Conservation (phyloP, 2,888 invertebrate species). For the Parnassius mnemosyne region DNA sequence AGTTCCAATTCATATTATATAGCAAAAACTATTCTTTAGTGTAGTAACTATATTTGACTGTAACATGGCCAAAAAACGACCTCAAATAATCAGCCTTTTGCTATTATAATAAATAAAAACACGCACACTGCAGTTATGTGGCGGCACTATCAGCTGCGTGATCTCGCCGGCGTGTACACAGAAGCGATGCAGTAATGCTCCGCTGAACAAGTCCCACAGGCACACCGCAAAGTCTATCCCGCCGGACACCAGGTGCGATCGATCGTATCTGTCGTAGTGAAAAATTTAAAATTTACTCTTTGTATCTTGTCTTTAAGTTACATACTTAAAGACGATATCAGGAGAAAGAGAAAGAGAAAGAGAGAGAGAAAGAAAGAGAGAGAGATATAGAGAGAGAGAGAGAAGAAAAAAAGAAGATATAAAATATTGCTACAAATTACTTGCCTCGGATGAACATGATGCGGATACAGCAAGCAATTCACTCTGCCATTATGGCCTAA, state of each 20-base stretch:
- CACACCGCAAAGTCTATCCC: slow-evolving; percentile 99
- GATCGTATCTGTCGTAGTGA: slow-evolving; percentile 83
- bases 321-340: too few relatives aligned
- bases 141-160: slow-evolving; percentile 95
- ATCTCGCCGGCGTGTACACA: slow-evolving; percentile 99
- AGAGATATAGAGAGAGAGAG: too few relatives aligned
- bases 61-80: too few relatives aligned
- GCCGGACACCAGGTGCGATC: slow-evolving; percentile 94
- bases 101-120: not conserved
- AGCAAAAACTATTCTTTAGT: too few relatives aligned
- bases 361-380: too few relatives aligned
- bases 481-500: slow-evolving; percentile 96
- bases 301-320: too few relatives aligned
- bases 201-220: slow-evolving; percentile 96
- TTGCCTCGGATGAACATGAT: slow-evolving; percentile 90
- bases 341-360: too few relatives aligned
- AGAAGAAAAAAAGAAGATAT: too few relatives aligned
- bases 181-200: slow-evolving; percentile 94
- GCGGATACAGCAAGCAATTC: slow-evolving; percentile 96
- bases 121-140: slow-evolving; percentile 92
- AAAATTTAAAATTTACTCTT: too few relatives aligned
- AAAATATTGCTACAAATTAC: not conserved
- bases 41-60: too few relatives aligned
- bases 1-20: too few relatives aligned
- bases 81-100: too few relatives aligned